Base-by-base conservation (phyloP, 2,113 vertebrate genomes). In the Spermophilus dauricus region DNA sequence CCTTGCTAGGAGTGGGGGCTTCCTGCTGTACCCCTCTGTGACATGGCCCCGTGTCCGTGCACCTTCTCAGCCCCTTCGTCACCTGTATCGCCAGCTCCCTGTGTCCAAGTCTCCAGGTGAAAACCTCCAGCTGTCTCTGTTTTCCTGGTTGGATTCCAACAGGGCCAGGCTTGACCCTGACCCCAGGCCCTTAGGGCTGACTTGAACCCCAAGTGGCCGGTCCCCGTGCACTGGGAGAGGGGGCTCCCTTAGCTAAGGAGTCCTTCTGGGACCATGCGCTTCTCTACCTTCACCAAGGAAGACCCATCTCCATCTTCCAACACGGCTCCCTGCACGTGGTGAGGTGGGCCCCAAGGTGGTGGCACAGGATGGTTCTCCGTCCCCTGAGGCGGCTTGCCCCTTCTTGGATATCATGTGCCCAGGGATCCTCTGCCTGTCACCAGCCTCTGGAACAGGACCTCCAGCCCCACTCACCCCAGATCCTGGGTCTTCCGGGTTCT, bases 361-460 rank as follows among this genome's bases (percentile, higher is more conserved):
- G 14, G 2, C 11, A 8, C 37, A 1, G 0, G 17, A 24, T 0
- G 8, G 8, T 8, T 34, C 2, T 42, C 45, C 8, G 8, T 9
- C 45, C 45, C 45, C 45, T 8, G 8, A 45, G 45, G 45, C 45
- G 45, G 45, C 8, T 45, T 9, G 7, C 32, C 67, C 18, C 7
- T 11, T 72, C 32, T 83, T 53, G 12, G 26, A 0, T 17, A 13
- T 69, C 67, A 61, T 13, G 0, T 32, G 45, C n/a, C 58, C 20
- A 7, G 9, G 0, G 4, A 2, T 0, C 51, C n/a, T 53, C 61
- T 39, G 16, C 28, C 48, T 77, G 24, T 0, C 77, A 45, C 76
- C 32, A 45, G 16, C 86, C 10, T 86, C 61, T 11, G 22, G 32
- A 9, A 7, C 75, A n/a, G 34, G 37, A 39, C 39, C 20, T 32